These are phyloP conservation scores for Hypothenemus hampei DNA, from an alignment of 1,140 invertebrate species.

Conservation along the genomic window DNA sequence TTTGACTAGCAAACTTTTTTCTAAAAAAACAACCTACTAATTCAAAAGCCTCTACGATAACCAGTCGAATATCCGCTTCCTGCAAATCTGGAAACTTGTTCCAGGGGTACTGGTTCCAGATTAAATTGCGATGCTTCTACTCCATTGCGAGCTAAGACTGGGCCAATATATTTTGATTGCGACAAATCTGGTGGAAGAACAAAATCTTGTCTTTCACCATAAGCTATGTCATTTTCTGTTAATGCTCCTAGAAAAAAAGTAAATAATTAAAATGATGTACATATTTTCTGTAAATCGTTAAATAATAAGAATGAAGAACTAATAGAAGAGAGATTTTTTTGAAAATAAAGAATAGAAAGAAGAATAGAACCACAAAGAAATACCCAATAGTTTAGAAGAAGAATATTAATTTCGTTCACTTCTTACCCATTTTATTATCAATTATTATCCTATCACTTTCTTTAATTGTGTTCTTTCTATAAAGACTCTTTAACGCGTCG, in stretches of 20 bases:
- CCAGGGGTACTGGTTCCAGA: slow-evolving; percentile 19
- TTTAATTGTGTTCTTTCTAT: slow-evolving; percentile 4
- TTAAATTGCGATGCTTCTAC: slow-evolving; percentile 21
- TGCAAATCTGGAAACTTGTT: slow-evolving; percentile 13
- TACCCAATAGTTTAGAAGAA: neutral
- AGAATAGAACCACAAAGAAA: neutral
- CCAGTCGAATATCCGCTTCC: neutral
- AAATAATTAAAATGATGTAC: no score
- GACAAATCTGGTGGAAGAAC: neutral
- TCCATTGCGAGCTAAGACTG: slow-evolving; percentile 13
- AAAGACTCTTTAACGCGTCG: slow-evolving; percentile 6
- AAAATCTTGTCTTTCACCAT: neutral
- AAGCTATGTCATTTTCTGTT: slow-evolving; percentile 13
- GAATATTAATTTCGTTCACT: neutral
- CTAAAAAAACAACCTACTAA: no score
- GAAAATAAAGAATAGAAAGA: neutral
- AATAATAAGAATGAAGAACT: neutral
- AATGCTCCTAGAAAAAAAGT: slow-evolving; percentile 12
- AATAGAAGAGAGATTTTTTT: neutral
- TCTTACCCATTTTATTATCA: slow-evolving; percentile 21
- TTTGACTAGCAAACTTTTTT: no score
- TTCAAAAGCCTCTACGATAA: slow-evolving; percentile 1
- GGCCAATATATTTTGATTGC: slow-evolving; percentile 2
- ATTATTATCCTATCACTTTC: slow-evolving; percentile 2
- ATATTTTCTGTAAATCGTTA: no score